Percentiles rank a stretch among this genome's conserved stretches.
These are phyloP conservation scores for Leptodactylus fallax DNA, from an alignment of 2,797 vertebrate genomes.

Conservation along the genomic window DNA sequence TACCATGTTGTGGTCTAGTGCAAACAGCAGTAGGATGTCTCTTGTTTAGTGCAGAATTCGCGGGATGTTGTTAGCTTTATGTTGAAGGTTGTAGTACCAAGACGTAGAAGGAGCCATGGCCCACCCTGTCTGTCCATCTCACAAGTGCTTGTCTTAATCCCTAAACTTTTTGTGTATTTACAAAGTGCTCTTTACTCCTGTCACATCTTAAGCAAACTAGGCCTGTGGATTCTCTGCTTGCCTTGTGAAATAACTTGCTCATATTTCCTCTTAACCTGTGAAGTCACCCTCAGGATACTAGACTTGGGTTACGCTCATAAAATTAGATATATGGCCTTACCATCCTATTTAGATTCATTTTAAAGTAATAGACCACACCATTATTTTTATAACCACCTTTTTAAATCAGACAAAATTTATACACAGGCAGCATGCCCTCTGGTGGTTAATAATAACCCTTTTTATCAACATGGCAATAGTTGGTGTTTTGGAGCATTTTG, in stretches of 20 bases:
- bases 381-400: neutral
- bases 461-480: neutral
- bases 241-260: conserved; percentile 20
- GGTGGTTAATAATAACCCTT: no score
- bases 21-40: conserved; percentile 67
- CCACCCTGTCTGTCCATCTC: conserved; percentile 53
- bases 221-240: conserved; percentile 26
- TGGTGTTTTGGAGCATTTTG: neutral
- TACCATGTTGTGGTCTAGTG: conserved; percentile 76
- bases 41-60: conserved; percentile 64
- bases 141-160: conserved; percentile 40
- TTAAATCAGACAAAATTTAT: neutral
- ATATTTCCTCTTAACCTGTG: conserved; percentile 14
- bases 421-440: neutral
- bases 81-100: conserved; percentile 36
- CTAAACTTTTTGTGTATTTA: conserved; percentile 51
- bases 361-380: neutral
- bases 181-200: conserved; percentile 22
- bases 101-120: neutral
- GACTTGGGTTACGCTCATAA: neutral
- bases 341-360: neutral
- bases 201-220: conserved; percentile 21
- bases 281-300: conserved; percentile 2
- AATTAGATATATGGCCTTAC: neutral
- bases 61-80: conserved; percentile 55